Base-by-base conservation (phyloP, 2,888 invertebrate genomes). In the Drosophila histrio region DNA sequence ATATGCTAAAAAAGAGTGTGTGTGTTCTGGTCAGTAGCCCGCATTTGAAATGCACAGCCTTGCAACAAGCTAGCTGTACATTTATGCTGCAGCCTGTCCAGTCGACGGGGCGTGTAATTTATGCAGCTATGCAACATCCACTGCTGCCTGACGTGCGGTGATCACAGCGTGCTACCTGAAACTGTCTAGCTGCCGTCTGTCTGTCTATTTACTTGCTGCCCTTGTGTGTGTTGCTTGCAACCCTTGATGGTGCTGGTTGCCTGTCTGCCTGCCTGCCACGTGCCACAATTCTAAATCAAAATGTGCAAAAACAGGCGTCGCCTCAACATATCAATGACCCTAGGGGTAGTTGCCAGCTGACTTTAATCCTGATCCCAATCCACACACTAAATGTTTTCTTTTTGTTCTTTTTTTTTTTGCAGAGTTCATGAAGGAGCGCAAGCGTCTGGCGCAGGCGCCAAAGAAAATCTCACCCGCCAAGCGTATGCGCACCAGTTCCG, bases 391-490 rank as follows among this genome's bases (percentile, higher is more conserved):
- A 26, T 43, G 8, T 59, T 24, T 30, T 1, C 22, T 22, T 26
- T 6, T 34, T 28, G 8, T 52, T 44, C 41, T 38, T 36, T 7
- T 50, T 24, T 56, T 38, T 54, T 60, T 90, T 91, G 28, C 87
- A 92, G 92, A 92, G 77, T 92, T 91, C 77, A 91, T 92, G 91
- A 92, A 92, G 79, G 91, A 92, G 79, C 91, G 92, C 71, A 92
- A 92, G 79, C 91, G 92, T 30, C 88, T 91, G 44, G 76, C 90
- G 36, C 91, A 91, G 76, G 89, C 91, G 60, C 91, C 91, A 47
- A 91, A 91, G 73, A 91, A 91, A 87, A 75, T 90, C 64, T 89
- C 91, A 58, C 91, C 91, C 67, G 87, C 89, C 56, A 91, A 91
- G 87, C 91, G 91, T 57, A 85, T 90, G 87, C 91, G 91, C 70